Evolutionary conservation across 2,113 vertebrate species (phyloP).

Genomic region (Xenus cinereus): DNA sequence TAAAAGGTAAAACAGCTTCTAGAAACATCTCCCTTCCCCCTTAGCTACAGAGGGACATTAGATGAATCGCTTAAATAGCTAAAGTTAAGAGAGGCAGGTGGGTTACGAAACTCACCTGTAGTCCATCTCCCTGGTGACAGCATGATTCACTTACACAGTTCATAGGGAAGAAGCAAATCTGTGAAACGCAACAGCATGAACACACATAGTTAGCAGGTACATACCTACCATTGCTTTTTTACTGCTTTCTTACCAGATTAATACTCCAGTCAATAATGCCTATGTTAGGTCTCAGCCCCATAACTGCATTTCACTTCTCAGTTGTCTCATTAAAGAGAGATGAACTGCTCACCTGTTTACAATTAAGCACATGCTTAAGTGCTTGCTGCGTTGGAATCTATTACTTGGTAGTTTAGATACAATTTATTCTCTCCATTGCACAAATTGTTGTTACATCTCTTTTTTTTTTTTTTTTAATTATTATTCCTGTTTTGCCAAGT

Average conservation of each 20-base stretch:
- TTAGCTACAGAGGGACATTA: neutral
- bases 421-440: neutral
- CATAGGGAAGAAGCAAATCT: neutral
- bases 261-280: neutral
- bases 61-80: neutral
- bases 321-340: neutral
- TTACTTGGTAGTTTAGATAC: neutral
- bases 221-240: neutral
- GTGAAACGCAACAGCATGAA: neutral
- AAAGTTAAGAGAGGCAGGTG: neutral
- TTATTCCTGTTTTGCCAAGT: neutral
- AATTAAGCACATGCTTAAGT: neutral
- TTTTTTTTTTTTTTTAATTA: neutral
- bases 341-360: conserved; percentile 7
- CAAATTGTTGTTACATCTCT: neutral
- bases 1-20: neutral
- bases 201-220: neutral
- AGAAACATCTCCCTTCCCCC: neutral
- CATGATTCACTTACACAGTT: neutral
- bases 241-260: conserved; percentile 3
- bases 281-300: neutral
- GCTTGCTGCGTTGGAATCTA: neutral
- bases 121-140: conserved; percentile 14
- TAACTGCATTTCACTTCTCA: neutral
- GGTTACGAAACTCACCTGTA: neutral